phyloP scores from a whole-genome alignment of 1,140 invertebrate genomes.

The Micrasema longulum region DNA sequence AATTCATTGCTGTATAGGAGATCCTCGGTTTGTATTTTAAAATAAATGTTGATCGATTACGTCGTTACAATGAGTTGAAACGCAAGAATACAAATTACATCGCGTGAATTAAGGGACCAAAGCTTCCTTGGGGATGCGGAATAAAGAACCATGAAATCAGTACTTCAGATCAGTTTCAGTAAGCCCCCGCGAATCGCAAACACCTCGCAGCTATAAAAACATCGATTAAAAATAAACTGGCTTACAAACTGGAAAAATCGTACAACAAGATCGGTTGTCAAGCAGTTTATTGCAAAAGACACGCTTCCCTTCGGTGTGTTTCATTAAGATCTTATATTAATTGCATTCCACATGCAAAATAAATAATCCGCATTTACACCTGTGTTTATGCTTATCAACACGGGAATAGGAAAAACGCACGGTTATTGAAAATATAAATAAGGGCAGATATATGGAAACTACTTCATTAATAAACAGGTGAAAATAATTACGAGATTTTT shows the following conservation, averaged over 20 bases:
- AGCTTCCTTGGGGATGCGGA: not conserved
- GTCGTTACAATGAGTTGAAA: too few relatives aligned
- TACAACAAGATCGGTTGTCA: conserved; percentile 44
- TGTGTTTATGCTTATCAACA: conserved; percentile 18
- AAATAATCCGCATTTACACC: conserved; percentile 14
- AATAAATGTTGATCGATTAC: too few relatives aligned
- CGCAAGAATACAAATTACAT: too few relatives aligned
- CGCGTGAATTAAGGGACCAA: too few relatives aligned
- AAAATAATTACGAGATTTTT: too few relatives aligned
- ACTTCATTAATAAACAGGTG: too few relatives aligned
- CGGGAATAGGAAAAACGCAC: not conserved
- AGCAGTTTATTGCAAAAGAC: conserved; percentile 44
- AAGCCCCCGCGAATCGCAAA: conserved; percentile 14
- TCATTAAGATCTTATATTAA: conserved; percentile 54
- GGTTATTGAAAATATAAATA: too few relatives aligned
- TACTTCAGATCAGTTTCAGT: not conserved
- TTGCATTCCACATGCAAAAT: conserved; percentile 50
- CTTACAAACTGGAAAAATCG: conserved; percentile 42
- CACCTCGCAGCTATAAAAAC: conserved; percentile 28
- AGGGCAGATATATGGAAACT: too few relatives aligned
- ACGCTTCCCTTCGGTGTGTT: conserved; percentile 31
- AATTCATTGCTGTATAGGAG: too few relatives aligned
- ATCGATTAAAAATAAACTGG: conserved; percentile 43
- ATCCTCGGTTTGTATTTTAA: too few relatives aligned
- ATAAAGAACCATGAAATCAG: conserved; percentile 8